Evolutionary conservation across 2,888 invertebrate genomes (phyloP), one percentile per base, ranked within the genome.

Genomic region (Macaria liturata): DNA sequence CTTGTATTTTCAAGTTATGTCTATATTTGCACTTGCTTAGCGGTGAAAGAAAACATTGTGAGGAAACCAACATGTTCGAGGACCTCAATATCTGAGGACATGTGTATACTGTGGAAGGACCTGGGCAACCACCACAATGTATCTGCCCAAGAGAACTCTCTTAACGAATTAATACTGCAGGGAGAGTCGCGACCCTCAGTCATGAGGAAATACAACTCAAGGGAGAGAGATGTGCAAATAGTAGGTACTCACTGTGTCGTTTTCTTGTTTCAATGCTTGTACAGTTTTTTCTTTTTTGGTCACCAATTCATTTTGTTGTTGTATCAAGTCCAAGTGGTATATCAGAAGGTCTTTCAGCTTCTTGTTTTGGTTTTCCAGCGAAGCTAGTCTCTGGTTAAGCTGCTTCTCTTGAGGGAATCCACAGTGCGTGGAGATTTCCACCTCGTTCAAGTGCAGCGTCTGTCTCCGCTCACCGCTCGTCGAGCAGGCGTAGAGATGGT

Each of bases 301-400:
- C 65, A 98, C 93, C 72, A 95, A 94, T 76, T 97, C 97, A 75
- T 96, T 96, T 86, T 98, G 97, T 85, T 97, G 97, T 82, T 97
- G 97, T 79, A 98, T 97, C 63, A 98, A 91, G 84, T 98, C 97
- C 74, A 98, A 91, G 82, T 98, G 97, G 68, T 96, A 93, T 59
- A 97, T 88, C 65, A 97, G 89, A 78, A 98, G 94, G 67, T 96
- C 95, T 86, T 97, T 97, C 52, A 95, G 90, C 73, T 94, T 94
- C 80, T 93, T 94, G 82, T 95, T 95, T 88, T 95, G 95, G 75
- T 61, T 72, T 57, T 84, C 85, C 57, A 82, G 72, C 4, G 77
- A 86, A 74, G 83, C 86, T 72, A 92, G 81, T 70, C 78, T 86
- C 68, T 87, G 80, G 32, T 78, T 72, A 4, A 84, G 78, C 32